Evolutionary conservation across 1,140 invertebrate genomes (phyloP).

Genomic region (Eriocheir sinensis): DNA sequence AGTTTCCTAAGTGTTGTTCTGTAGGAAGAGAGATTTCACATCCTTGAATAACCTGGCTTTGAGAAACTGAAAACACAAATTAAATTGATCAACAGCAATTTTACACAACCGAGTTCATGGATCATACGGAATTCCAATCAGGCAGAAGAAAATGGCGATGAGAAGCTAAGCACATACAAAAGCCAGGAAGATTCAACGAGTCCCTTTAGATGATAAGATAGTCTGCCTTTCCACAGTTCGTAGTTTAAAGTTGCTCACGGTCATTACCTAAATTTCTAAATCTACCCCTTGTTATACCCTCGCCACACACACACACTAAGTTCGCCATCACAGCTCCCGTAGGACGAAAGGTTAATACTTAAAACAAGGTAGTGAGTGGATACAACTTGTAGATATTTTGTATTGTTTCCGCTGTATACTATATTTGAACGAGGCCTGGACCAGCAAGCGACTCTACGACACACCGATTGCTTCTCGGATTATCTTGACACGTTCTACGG

Average conservation of each 20-base stretch:
- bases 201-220: background rate
- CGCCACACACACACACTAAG: background rate
- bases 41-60: slow-evolving; percentile 1
- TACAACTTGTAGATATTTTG: background rate
- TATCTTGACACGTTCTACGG: background rate
- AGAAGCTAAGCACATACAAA: background rate
- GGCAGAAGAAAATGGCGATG: background rate
- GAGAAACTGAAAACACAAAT: background rate
- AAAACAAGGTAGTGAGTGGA: background rate
- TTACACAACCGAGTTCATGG: no score
- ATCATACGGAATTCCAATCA: background rate
- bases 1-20: background rate
- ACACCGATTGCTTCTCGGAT: background rate
- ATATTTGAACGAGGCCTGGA: no score
- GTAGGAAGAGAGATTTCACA: background rate
- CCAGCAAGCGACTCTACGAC: background rate
- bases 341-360: no score
- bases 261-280: background rate
- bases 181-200: background rate
- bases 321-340: background rate
- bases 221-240: background rate
- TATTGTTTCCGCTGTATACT: background rate
- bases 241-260: background rate
- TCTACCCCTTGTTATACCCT: background rate
- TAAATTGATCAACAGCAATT: no score